Base-by-base conservation (phyloP, 2,113 vertebrate genomes). In the Oostethus manadensis region DNA sequence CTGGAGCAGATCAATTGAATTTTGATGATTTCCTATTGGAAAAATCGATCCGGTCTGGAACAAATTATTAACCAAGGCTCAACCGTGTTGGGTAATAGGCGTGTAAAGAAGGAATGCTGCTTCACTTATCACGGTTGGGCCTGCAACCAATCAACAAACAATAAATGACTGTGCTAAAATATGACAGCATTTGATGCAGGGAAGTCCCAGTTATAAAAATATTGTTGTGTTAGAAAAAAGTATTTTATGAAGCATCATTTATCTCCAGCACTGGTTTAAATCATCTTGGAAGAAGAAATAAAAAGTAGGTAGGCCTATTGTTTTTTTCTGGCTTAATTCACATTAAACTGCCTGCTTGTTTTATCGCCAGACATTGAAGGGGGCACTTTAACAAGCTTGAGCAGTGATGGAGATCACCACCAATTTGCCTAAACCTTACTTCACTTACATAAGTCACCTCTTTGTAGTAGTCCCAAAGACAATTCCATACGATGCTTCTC, bases 181-280 rank as follows among this genome's bases (percentile, higher is more conserved):
- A 23, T 15, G 29, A 55, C 23, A 26, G 23, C 23, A 5, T 26
- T 3, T 26, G 23, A 26, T 26, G 23, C 23, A 2, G 23, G 23
- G 23, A 26, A 5, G 23, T 26, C 23, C 23, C 23, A 5, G 2
- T 26, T 5, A 3, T 3, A 8, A 33, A 33, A 33, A 33, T 5
- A 7, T 33, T 33, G 29, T 33, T 33, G 29, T 33, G 59, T 67
- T 59, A 50, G 13, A 9, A 10, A 73, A 58, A 70, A 43, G 1
- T 42, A 42, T 42, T 40, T 38, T 15, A 38, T 46, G 47, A 51
- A 5, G 16, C 1, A 22, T 10, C 53, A 20, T 55, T 40, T 11
- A 20, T 40, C 14, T 16, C 22, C 53, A 14, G 4, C 10, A 20
- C 18, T 23, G 11, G n/a, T 11, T 53, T 56, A 10, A 56, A 16